These are phyloP conservation scores for Halichoerus grypus DNA, from an alignment of 2,113 vertebrate species.

Conservation along the genomic window DNA sequence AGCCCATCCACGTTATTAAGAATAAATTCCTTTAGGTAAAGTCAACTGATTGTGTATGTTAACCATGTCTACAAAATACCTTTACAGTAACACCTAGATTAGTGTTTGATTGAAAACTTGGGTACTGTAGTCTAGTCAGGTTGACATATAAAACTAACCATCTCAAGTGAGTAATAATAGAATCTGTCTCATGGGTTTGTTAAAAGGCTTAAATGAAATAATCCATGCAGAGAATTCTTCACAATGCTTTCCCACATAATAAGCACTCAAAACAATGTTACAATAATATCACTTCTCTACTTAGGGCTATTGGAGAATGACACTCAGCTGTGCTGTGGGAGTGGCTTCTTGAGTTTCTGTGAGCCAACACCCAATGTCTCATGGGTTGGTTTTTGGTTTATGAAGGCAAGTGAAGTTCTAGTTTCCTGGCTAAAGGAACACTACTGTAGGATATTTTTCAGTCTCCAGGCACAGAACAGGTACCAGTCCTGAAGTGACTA, in stretches of 20 bases:
- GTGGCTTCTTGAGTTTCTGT: constrained; percentile 9
- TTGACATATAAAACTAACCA: neutral
- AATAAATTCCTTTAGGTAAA: neutral
- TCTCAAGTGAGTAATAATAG: neutral
- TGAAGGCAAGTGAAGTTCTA: neutral
- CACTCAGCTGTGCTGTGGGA: neutral
- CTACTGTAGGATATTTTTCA: neutral
- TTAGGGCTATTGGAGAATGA: neutral
- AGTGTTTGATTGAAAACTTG: constrained; percentile 35
- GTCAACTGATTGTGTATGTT: neutral
- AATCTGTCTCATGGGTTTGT: neutral
- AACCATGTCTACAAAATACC: neutral
- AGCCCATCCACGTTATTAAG: neutral
- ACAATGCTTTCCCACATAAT: neutral
- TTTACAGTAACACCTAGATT: neutral
- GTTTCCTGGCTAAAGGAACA: neutral
- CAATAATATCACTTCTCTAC: neutral
- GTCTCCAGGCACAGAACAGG: neutral
- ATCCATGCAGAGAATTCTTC: neutral
- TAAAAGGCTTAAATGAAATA: constrained; percentile 48
- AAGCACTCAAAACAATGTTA: neutral
- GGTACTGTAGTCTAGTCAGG: neutral
- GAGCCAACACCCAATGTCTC: neutral
- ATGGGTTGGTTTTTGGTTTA: neutral
- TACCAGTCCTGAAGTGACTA: neutral